phyloP scores from a whole-genome alignment of 2,888 invertebrate species.

The Drosophila fungiperda region DNA sequence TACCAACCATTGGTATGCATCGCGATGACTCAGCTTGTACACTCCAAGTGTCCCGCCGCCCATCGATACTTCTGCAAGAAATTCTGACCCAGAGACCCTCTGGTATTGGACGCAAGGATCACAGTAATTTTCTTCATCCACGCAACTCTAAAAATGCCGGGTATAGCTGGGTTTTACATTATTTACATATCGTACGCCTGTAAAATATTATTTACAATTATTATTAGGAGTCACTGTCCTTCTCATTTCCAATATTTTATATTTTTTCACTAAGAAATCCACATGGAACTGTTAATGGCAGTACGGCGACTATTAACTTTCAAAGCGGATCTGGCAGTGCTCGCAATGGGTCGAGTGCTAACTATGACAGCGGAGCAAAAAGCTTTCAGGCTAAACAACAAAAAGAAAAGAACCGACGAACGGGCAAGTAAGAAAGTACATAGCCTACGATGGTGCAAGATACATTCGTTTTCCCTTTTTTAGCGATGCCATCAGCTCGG shows the following conservation, averaged over 20 bases:
- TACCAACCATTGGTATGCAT: slow-evolving; percentile 64
- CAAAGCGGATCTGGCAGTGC: slow-evolving; percentile 70
- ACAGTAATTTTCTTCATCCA: slow-evolving; percentile 60
- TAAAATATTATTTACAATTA: not conserved
- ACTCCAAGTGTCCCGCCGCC: slow-evolving; percentile 83
- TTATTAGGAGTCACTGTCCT: not conserved
- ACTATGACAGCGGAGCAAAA: slow-evolving; percentile 74
- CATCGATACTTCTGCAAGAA: slow-evolving; percentile 84
- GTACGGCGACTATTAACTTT: slow-evolving; percentile 81
- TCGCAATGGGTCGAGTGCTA: slow-evolving; percentile 68
- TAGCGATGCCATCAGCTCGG: slow-evolving; percentile 90
- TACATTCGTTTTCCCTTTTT: not conserved
- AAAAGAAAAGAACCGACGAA: slow-evolving; percentile 84
- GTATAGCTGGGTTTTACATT: slow-evolving; percentile 60
- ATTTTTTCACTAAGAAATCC: slow-evolving; percentile 48
- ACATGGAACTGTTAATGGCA: slow-evolving; percentile 75
- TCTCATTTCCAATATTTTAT: not conserved
- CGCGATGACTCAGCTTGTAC: slow-evolving; percentile 82
- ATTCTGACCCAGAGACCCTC: slow-evolving; percentile 87
- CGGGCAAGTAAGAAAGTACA: slow-evolving; percentile 85
- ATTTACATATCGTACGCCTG: not conserved
- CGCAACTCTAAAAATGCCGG: slow-evolving; percentile 71
- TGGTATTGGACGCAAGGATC: slow-evolving; percentile 87
- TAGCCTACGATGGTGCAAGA: not conserved
- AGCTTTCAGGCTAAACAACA: slow-evolving; percentile 81